phyloP scores from a whole-genome alignment of 2,113 vertebrate species.

The Parotia lawesii region DNA sequence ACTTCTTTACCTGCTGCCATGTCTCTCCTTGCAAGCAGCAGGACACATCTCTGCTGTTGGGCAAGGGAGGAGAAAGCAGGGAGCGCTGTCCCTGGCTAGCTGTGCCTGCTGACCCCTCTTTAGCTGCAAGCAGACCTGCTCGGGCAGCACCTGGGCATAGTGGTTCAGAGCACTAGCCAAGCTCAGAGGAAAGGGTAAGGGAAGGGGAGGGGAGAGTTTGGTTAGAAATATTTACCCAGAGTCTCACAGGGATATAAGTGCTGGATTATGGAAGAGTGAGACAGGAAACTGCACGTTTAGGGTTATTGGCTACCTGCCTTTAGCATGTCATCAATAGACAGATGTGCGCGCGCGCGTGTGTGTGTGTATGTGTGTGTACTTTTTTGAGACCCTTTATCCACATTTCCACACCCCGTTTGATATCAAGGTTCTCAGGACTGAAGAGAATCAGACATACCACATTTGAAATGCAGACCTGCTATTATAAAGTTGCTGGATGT shows the following conservation, averaged over 20 bases:
- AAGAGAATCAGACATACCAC: background rate
- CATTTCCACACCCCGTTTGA: background rate
- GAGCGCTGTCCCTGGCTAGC: rapidly evolving
- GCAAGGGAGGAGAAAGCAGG: background rate
- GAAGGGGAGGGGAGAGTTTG: rapidly evolving
- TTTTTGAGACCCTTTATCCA: background rate
- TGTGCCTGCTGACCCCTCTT: background rate
- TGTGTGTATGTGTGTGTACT: background rate
- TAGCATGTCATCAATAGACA: background rate
- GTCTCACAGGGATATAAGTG: background rate
- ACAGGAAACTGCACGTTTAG: background rate
- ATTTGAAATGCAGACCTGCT: background rate
- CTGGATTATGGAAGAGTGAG: background rate
- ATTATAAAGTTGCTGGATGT: background rate
- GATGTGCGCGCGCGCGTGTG: no score
- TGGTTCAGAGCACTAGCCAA: background rate
- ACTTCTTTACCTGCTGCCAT: background rate
- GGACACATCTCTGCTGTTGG: no score
- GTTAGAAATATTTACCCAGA: background rate
- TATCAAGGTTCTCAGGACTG: background rate
- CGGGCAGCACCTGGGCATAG: background rate
- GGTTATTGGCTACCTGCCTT: background rate
- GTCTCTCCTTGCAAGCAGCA: background rate
- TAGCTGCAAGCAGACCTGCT: rapidly evolving
- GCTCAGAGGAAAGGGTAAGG: background rate